phyloP scores from a whole-genome alignment of 1,140 invertebrate species.

The Andricus grossulariae region DNA sequence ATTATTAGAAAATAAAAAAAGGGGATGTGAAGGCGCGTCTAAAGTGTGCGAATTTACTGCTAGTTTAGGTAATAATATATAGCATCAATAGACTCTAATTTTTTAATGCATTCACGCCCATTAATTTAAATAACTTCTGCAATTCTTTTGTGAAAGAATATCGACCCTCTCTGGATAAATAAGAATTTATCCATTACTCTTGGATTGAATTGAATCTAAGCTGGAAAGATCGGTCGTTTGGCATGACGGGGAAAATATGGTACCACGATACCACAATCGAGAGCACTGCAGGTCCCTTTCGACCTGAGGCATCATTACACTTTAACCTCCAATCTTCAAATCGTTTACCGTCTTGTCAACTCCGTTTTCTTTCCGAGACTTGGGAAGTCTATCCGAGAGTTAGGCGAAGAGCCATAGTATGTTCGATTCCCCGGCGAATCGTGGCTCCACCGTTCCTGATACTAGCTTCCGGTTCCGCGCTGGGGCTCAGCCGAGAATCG shows the following conservation, averaged over 20 bases:
- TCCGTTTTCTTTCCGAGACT: constrained; percentile 17
- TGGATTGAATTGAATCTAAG: neutral
- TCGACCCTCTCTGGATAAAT: too few species aligned
- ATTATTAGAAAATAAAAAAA: too few species aligned
- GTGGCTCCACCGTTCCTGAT: neutral
- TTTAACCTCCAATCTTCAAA: constrained; percentile 24
- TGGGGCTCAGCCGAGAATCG: constrained; percentile 28
- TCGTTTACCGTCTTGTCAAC: constrained; percentile 25
- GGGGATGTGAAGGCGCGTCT: too few species aligned
- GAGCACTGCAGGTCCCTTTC: neutral
- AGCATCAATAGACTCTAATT: too few species aligned
- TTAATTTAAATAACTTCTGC: too few species aligned
- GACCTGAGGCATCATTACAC: constrained; percentile 17
- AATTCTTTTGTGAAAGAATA: too few species aligned
- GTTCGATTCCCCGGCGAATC: constrained; percentile 16
- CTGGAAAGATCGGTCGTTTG: neutral
- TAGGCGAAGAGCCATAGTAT: constrained; percentile 12
- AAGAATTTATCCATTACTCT: neutral
- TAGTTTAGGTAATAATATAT: too few species aligned
- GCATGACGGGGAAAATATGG: constrained; percentile 8
- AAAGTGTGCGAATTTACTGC: too few species aligned
- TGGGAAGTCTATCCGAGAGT: constrained; percentile 23
- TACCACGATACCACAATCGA: neutral
- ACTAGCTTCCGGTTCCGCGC: constrained; percentile 25
- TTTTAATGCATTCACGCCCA: too few species aligned